Evolutionary conservation across 2,113 vertebrate genomes (phyloP).

Genomic region (Gopherus flavomarginatus): DNA sequence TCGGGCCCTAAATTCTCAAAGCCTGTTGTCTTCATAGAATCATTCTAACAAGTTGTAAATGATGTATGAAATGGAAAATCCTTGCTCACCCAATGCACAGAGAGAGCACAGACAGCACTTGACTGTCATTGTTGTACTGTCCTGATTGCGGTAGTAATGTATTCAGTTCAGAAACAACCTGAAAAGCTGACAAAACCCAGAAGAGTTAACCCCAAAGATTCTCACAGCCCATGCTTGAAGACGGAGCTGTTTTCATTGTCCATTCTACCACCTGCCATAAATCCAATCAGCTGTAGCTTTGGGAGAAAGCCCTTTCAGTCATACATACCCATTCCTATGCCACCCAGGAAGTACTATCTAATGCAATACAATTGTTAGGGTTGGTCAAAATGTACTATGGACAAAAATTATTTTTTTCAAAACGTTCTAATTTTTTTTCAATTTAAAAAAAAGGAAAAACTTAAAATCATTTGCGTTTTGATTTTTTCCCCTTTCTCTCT

Average conservation of each 20-base stretch:
- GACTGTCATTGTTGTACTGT: not conserved
- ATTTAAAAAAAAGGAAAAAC: not conserved
- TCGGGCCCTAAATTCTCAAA: not conserved
- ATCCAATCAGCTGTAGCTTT: not conserved
- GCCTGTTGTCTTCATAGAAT: not conserved
- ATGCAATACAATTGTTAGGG: not conserved
- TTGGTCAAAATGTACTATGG: not conserved
- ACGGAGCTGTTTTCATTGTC: not conserved
- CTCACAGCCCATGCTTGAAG: not conserved
- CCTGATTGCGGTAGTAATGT: not conserved
- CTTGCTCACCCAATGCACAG: not conserved
- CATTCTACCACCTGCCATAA: fast-evolving
- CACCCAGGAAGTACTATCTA: not conserved
- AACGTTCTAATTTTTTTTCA: not conserved
- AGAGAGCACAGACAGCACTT: not conserved
- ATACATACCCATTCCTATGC: not conserved
- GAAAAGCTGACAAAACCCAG: not conserved
- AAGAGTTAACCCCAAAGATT: not conserved
- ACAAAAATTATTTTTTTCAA: not conserved
- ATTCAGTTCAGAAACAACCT: not conserved
- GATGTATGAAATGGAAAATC: not conserved
- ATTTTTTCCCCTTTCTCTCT: fast-evolving
- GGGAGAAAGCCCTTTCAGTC: not conserved
- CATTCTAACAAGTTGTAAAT: not conserved
- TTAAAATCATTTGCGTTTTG: not conserved